Evolutionary conservation across 2,888 invertebrate species (phyloP), one percentile per base, ranked within the genome.

Genomic region (Heliconius charithonia): DNA sequence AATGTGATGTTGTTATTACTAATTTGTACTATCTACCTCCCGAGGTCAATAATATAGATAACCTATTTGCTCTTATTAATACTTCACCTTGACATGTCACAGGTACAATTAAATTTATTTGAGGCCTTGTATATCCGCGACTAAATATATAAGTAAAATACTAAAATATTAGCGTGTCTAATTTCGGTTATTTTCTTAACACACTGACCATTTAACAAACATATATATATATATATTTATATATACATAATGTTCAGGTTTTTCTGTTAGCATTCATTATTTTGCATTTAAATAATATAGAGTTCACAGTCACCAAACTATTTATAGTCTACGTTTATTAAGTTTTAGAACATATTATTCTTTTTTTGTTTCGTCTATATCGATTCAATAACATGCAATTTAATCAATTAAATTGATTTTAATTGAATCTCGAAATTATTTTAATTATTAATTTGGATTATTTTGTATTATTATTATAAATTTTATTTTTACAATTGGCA

Each of bases 351-450:
- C 19, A 37, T 25, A 45, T 72, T 22, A 22, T 22, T 56, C 22
- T 56, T 72, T 67, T 59, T 62, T 71, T 66, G n/a, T 76, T 45
- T 75, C 45, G 76, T 67, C 66, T 76, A 63, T 69, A 81, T 80
- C 69, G 75, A 76, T 78, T 81, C 78, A 80, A 81, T 81, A 77
- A 79, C 80, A 83, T 83, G 80, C 79, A 81, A 80, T 84, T 84
- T 81, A 83, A 80, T 80, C 79, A 71, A 81, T 80, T 82, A 80
- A 83, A 82, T 83, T 84, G 83, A 82, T 82, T 82, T 84, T 80
- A 79, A 82, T 83, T 84, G 86, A 87, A 87, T 87, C 87, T 87
- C 86, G 83, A 37, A 83, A 79, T 77, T 77, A 75, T 75, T 77
- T 79, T 78, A 27, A 41, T 78, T 79, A 83, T 79, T 80, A 70